phyloP scores from a whole-genome alignment of 64 coral and sea anemone species.

The Hydrozoanthus tunicans region DNA sequence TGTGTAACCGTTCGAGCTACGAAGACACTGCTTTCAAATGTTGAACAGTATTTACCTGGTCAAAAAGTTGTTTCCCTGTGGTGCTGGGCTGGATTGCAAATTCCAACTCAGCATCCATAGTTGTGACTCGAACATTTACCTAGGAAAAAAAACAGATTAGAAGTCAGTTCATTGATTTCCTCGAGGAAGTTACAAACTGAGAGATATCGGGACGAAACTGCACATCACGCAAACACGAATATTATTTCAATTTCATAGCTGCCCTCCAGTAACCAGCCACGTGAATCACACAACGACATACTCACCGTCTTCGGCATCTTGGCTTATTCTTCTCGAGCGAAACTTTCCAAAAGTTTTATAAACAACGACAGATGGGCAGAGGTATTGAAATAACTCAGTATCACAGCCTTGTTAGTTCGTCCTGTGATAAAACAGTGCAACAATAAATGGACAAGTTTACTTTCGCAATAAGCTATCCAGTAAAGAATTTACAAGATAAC shows the following conservation, averaged over 20 bases:
- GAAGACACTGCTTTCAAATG: not conserved
- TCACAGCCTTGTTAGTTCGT: not conserved
- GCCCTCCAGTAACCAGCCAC: not conserved
- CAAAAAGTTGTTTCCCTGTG: conserved; percentile 97
- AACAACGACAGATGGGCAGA: conserved; percentile 35
- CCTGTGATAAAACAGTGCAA: not conserved
- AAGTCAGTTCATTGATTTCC: not conserved
- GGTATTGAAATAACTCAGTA: not conserved
- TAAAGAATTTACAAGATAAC: not conserved
- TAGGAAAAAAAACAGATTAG: conserved; percentile 27
- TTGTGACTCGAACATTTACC: conserved; percentile 92
- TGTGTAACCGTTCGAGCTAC: not conserved
- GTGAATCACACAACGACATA: not conserved
- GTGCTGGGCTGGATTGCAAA: conserved; percentile 97
- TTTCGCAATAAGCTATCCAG: not conserved
- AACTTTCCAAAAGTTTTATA: conserved; percentile 48
- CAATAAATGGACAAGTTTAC: not conserved
- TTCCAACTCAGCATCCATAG: conserved; percentile 92
- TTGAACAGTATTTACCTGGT: conserved; percentile 63
- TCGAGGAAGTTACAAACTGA: conserved; percentile 3
- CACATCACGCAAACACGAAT: conserved; percentile 20
- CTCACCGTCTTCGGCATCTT: conserved; percentile 89
- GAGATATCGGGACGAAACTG: not conserved
- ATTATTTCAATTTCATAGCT: not conserved
- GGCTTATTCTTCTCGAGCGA: not conserved